phyloP scores from a whole-genome alignment of 2,797 vertebrate species.

The Rhinella marina region DNA sequence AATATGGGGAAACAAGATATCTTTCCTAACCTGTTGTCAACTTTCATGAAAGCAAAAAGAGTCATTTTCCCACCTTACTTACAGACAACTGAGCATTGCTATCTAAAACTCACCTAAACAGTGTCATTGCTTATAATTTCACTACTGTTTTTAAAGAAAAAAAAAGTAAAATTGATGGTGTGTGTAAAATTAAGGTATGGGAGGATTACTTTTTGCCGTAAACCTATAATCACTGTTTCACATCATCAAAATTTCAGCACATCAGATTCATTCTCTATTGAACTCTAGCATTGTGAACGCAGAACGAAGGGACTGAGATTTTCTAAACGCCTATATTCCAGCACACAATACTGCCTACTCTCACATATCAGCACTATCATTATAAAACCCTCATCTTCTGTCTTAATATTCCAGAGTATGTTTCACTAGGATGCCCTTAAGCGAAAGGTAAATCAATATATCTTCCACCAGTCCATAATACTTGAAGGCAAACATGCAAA shows the following conservation, averaged over 20 bases:
- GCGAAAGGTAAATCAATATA: conserved; percentile 62
- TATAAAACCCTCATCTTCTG: conserved; percentile 67
- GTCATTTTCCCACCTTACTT: conserved; percentile 46
- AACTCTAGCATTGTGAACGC: conserved; percentile 52
- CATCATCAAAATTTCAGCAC: conserved; percentile 64
- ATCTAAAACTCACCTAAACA: conserved; percentile 60
- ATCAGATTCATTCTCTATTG: conserved; percentile 70
- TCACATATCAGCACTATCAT: conserved; percentile 66
- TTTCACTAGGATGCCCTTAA: conserved; percentile 48
- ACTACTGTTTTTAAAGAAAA: conserved; percentile 57
- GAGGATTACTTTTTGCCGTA: conserved; percentile 65
- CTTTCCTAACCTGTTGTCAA: conserved; percentile 45
- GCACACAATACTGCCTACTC: conserved; percentile 69
- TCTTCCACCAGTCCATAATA: conserved; percentile 50
- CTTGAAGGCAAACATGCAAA: conserved; percentile 35
- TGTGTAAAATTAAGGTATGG: conserved; percentile 62
- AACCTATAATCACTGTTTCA: conserved; percentile 65
- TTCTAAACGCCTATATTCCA: conserved; percentile 66
- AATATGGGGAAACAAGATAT: conserved; percentile 14
- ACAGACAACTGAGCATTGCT: conserved; percentile 51
- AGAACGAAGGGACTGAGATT: conserved; percentile 68
- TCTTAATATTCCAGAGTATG: conserved; percentile 65
- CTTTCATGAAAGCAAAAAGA: conserved; percentile 43
- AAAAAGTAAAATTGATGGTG: conserved; percentile 50
- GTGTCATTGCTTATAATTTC: conserved; percentile 53